Conservation (phyloP, 2,888 invertebrate species). For the Elaeidobius kamerunicus region DNA sequence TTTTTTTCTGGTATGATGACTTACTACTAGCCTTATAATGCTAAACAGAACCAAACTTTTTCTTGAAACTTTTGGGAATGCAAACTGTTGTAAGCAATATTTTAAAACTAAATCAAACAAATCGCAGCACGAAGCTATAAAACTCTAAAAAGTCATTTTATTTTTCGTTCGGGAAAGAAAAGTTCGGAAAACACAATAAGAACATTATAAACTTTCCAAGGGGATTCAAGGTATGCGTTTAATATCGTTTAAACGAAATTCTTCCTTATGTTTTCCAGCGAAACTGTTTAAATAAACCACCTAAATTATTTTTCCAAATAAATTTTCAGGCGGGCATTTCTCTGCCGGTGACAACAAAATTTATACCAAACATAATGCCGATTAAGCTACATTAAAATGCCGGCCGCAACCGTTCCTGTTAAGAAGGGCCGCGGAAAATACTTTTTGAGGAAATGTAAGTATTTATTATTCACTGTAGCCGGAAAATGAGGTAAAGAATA, state of each 20-base stretch:
- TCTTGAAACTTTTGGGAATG: too few relatives aligned
- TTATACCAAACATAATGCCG: conserved; percentile 21
- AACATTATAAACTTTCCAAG: too few relatives aligned
- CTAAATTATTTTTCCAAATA: conserved; percentile 17
- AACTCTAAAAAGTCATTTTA: too few relatives aligned
- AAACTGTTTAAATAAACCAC: conserved; percentile 10
- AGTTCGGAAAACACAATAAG: too few relatives aligned
- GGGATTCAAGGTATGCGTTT: background rate
- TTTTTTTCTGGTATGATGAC: too few relatives aligned
- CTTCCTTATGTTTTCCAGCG: background rate
- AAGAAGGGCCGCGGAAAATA: conserved; percentile 15
- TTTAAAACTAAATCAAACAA: too few relatives aligned
- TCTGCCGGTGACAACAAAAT: conserved; percentile 17
- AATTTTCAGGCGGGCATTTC: conserved; percentile 15
- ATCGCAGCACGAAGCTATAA: too few relatives aligned
- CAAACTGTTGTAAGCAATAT: too few relatives aligned
- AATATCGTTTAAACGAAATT: background rate
- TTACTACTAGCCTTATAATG: too few relatives aligned
- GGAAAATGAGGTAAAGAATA: conserved; percentile 14
- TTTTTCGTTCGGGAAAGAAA: too few relatives aligned
- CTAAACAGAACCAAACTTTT: too few relatives aligned
- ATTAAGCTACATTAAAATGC: conserved; percentile 21
- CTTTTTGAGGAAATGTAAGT: conserved; percentile 19
- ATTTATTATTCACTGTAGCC: conserved; percentile 20
- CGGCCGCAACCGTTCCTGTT: conserved; percentile 16